Percentiles rank a stretch among this genome's conserved stretches.
Conservation (phyloP, 2,888 invertebrate genomes). For the Pachycephus smyrnensis region DNA sequence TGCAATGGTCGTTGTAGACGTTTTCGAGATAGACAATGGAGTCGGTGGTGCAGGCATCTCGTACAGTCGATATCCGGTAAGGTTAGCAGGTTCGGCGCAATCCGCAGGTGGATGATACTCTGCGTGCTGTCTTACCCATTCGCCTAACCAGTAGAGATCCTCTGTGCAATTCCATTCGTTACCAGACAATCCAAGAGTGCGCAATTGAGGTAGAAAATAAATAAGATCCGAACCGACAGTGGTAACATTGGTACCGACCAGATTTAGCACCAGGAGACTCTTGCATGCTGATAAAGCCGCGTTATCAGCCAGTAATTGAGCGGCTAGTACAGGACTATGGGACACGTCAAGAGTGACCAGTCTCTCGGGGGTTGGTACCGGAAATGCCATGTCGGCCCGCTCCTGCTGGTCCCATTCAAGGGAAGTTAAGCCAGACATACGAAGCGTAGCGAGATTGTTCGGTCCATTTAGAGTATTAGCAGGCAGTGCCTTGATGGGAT, state of each 20-base stretch:
- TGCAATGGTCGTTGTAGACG: slow-evolving; percentile 17
- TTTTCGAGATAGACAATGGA: slow-evolving; percentile 25
- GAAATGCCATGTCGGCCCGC: slow-evolving; percentile 76
- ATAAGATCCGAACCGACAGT: slow-evolving; percentile 77
- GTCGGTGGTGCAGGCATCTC: slow-evolving; percentile 47
- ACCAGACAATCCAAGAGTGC: slow-evolving; percentile 75
- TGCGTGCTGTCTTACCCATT: slow-evolving; percentile 75
- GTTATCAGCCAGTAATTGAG: slow-evolving; percentile 78
- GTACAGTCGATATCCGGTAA: slow-evolving; percentile 44
- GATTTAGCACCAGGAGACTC: slow-evolving; percentile 77
- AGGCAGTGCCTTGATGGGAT: slow-evolving; percentile 78
- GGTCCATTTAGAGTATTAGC: slow-evolving; percentile 78
- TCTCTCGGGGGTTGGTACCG: slow-evolving; percentile 77
- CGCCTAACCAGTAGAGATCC: slow-evolving; percentile 74
- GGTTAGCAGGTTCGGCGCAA: slow-evolving; percentile 43
- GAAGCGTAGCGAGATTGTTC: slow-evolving; percentile 74
- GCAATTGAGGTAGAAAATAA: slow-evolving; percentile 77
- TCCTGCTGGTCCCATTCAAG: slow-evolving; percentile 62
- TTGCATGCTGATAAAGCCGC: slow-evolving; percentile 79
- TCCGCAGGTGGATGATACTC: slow-evolving; percentile 56
- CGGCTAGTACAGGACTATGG: slow-evolving; percentile 78
- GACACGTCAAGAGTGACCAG: slow-evolving; percentile 82
- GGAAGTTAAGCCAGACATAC: slow-evolving; percentile 75
- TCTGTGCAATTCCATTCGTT: slow-evolving; percentile 79
- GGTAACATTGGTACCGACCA: slow-evolving; percentile 74